Conservation (phyloP, 2,797 vertebrate genomes). For the Amniataba percoides region DNA sequence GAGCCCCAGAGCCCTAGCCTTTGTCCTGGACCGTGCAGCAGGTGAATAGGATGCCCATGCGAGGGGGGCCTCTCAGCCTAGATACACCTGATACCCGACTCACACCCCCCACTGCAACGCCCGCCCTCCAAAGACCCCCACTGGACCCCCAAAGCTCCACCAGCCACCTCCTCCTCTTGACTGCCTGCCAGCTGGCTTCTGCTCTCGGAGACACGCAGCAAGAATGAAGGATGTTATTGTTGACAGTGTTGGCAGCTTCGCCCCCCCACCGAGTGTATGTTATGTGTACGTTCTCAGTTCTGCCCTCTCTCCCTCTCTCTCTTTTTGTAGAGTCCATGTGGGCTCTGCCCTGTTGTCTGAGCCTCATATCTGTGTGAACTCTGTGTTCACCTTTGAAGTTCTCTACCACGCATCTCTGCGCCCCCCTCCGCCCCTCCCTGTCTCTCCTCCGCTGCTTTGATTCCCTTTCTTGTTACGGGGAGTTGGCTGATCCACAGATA, state of each 20-base stretch:
- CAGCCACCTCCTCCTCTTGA: constrained; percentile 46
- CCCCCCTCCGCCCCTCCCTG: constrained; percentile 33
- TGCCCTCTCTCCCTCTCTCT: constrained; percentile 38
- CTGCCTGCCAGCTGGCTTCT: constrained; percentile 69
- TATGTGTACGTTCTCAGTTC: constrained; percentile 60
- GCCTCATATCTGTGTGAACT: constrained; percentile 77
- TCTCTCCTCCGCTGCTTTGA: constrained; percentile 66
- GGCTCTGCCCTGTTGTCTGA: constrained; percentile 67
- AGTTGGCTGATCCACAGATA: constrained; percentile 72
- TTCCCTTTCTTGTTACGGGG: constrained; percentile 63
- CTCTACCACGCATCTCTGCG: constrained; percentile 53
- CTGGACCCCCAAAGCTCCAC: constrained; percentile 57
- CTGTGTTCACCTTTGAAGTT: constrained; percentile 78
- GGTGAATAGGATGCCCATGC: constrained; percentile 76
- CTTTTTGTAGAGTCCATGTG: constrained; percentile 58
- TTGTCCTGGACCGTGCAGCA: constrained; percentile 69
- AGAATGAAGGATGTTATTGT: constrained; percentile 76
- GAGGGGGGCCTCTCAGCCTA: constrained; percentile 74
- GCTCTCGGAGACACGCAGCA: constrained; percentile 49
- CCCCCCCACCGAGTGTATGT: constrained; percentile 45
- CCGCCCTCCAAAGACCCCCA: constrained; percentile 49
- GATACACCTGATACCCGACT: constrained; percentile 78
- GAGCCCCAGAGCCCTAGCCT: constrained; percentile 67
- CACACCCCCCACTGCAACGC: constrained; percentile 56
- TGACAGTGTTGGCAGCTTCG: constrained; percentile 49